A percentile compares a stretch with the other conserved stretches of the same genome.
Evolutionary conservation across 1,140 invertebrate species (phyloP).

Genomic region (Pseudomyrmex cubaensis): DNA sequence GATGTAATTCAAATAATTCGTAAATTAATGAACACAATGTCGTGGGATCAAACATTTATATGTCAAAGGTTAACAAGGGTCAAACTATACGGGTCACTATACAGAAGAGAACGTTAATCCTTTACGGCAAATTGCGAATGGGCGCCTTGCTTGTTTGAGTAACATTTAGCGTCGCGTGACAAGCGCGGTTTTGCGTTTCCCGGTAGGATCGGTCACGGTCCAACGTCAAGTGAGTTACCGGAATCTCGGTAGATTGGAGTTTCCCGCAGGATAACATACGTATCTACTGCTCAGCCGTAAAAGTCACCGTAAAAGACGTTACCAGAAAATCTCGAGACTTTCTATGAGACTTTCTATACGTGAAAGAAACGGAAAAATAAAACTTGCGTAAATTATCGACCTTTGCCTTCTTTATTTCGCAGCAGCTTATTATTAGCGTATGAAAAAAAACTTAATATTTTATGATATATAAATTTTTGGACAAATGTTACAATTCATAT

Average conservation of each 20-base stretch:
- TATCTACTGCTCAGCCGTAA: slow-evolving; percentile 27
- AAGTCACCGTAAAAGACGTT: slow-evolving; percentile 17
- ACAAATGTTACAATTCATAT: not conserved
- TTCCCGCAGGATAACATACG: slow-evolving; percentile 34
- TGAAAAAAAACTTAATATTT: not conserved
- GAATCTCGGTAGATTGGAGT: slow-evolving; percentile 31
- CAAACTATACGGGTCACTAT: slow-evolving; percentile 27
- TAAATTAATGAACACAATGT: not conserved
- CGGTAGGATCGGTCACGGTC: slow-evolving; percentile 55
- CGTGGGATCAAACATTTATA: not conserved
- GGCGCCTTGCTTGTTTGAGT: slow-evolving; percentile 42
- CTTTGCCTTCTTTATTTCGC: not conserved
- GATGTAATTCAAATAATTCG: not conserved
- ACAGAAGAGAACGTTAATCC: slow-evolving; percentile 44
- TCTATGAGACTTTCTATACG: no score
- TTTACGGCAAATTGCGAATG: slow-evolving; percentile 38
- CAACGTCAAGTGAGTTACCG: slow-evolving; percentile 44
- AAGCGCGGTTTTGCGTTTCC: slow-evolving; percentile 50
- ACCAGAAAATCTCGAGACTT: not conserved
- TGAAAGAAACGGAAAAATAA: not conserved
- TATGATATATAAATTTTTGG: not conserved
- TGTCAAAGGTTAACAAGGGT: slow-evolving; percentile 50
- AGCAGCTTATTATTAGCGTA: not conserved
- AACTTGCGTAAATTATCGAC: not conserved
- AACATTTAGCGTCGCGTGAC: slow-evolving; percentile 55